Conservation (phyloP, 2,888 invertebrate species). For the Helicoverpa assulta region DNA sequence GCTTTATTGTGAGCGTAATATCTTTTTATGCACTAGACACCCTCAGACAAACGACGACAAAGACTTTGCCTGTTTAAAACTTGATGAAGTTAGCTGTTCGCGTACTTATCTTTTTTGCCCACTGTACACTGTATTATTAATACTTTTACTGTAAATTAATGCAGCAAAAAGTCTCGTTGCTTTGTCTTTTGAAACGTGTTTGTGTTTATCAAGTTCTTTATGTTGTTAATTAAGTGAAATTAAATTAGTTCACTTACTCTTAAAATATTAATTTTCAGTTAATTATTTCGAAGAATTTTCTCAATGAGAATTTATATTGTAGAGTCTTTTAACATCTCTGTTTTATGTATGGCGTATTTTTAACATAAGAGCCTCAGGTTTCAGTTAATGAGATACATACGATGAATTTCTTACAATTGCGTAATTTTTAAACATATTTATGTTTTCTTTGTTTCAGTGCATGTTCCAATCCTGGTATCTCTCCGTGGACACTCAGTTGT, state of each 20-base stretch:
- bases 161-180: neutral
- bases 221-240: neutral
- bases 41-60: conserved; percentile 27
- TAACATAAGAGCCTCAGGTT: neutral
- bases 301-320: too few species aligned
- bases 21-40: conserved; percentile 39
- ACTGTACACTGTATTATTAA: conserved; percentile 8
- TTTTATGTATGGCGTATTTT: neutral
- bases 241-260: neutral
- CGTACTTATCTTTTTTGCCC: conserved; percentile 15
- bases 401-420: neutral
- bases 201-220: neutral
- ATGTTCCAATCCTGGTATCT: conserved; percentile 94
- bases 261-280: neutral
- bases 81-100: conserved; percentile 23
- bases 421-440: neutral
- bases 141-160: neutral
- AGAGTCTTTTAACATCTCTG: too few species aligned
- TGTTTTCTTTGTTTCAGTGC: conserved; percentile 89
- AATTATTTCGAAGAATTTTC: too few species aligned
- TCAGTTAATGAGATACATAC: neutral
- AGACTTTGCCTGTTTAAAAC: conserved; percentile 23
- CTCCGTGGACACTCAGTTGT: conserved; percentile 92
- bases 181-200: neutral
- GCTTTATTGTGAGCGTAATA: conserved; percentile 38